Conservation (phyloP, 2,797 vertebrate genomes). For the Danio jaintianensis region DNA sequence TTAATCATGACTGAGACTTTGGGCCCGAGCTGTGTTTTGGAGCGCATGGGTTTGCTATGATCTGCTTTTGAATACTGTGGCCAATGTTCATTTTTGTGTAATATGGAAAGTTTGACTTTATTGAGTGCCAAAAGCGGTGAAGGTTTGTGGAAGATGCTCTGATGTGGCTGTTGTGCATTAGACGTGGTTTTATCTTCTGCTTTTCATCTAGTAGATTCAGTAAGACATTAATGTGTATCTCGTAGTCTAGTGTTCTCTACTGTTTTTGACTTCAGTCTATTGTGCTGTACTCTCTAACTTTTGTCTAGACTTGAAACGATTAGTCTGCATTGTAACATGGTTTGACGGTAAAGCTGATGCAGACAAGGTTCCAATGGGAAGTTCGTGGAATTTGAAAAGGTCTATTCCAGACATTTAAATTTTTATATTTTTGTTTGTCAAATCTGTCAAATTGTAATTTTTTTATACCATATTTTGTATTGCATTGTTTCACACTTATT, state of each 20-base stretch:
- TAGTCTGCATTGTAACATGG: no score
- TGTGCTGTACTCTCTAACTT: neutral
- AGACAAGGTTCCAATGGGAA: no score
- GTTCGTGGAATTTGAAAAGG: no score
- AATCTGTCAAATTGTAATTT: no score
- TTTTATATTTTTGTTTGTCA: no score
- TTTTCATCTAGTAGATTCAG: neutral
- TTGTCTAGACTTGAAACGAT: no score
- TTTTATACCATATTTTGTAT: no score
- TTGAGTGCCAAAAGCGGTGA: neutral
- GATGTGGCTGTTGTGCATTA: neutral
- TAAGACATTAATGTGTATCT: neutral
- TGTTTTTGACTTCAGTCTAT: neutral
- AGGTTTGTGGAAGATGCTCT: neutral
- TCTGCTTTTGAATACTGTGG: conserved; percentile 27
- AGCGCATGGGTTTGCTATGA: conserved; percentile 29
- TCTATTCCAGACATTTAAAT: no score
- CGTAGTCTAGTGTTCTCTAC: no score
- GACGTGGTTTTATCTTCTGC: neutral
- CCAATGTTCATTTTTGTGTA: neutral
- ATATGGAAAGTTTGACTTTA: neutral
- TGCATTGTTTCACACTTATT: no score
- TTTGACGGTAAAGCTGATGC: no score
- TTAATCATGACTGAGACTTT: conserved; percentile 80
- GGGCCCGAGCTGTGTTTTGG: conserved; percentile 36